Percentiles rank a stretch among this genome's conserved stretches.
These are phyloP conservation scores for Rhea americana DNA, from an alignment of 2,113 vertebrate genomes.

Conservation along the genomic window DNA sequence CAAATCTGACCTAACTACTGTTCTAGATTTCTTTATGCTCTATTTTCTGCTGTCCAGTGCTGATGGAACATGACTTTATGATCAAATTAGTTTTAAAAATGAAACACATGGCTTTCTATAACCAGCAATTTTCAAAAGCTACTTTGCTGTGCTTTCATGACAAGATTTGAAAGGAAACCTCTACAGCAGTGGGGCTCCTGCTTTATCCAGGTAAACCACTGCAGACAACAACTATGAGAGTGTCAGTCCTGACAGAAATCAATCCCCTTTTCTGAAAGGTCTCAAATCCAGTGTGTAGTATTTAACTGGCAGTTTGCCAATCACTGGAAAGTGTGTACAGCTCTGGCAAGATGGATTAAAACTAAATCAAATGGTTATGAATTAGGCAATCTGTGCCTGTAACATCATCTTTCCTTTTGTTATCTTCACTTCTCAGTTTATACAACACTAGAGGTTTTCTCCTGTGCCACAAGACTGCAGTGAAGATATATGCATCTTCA, in stretches of 20 bases:
- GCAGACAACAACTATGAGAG: neutral
- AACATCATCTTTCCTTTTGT: neutral
- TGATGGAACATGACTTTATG: neutral
- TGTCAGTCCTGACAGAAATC: neutral
- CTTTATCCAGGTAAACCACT: too few relatives aligned
- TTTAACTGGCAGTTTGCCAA: neutral
- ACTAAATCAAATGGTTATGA: neutral
- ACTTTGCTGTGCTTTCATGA: neutral
- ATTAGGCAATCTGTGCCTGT: neutral
- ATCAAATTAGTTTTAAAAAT: too few relatives aligned
- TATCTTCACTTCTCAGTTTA: neutral
- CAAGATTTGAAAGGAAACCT: neutral
- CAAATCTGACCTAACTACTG: neutral
- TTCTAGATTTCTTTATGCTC: neutral
- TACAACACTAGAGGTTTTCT: neutral
- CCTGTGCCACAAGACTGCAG: neutral
- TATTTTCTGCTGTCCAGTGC: neutral
- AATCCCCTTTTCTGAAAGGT: neutral
- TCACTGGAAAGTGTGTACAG: neutral
- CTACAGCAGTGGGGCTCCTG: neutral
- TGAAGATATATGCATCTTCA: neutral
- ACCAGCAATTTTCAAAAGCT: too few relatives aligned
- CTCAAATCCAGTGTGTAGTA: neutral
- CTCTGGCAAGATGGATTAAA: neutral
- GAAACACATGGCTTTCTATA: too few relatives aligned